phyloP scores from a whole-genome alignment of 2,113 vertebrate species.

The Oreochromis spilurus region DNA sequence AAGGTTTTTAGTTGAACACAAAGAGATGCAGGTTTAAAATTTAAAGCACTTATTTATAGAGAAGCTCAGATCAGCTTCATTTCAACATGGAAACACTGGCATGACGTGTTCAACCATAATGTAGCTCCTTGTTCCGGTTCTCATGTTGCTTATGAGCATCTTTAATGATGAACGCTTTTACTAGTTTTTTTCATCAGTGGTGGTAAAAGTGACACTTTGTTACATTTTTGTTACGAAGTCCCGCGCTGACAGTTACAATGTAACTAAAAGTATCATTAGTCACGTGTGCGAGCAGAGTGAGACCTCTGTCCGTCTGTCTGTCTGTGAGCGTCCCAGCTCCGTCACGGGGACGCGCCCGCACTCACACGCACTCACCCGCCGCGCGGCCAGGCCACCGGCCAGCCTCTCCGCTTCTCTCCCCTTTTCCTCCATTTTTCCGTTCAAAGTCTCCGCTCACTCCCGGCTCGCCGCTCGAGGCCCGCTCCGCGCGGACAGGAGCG shows the following conservation, averaged over 20 bases:
- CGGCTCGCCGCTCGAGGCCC: neutral
- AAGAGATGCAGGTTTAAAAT: neutral
- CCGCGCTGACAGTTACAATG: neutral
- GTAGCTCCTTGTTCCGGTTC: neutral
- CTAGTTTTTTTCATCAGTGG: neutral
- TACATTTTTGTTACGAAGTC: neutral
- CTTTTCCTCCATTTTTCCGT: neutral
- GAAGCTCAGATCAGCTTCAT: neutral
- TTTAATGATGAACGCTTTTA: neutral
- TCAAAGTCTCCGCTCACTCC: neutral
- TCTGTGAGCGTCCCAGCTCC: neutral
- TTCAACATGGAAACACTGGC: neutral
- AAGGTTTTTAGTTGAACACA: neutral
- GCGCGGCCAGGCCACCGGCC: slow-evolving; percentile 63
- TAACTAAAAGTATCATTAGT: neutral
- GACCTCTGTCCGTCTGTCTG: neutral
- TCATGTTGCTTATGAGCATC: neutral
- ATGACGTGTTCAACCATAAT: neutral
- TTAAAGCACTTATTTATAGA: neutral
- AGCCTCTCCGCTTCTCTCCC: slow-evolving; percentile 12
- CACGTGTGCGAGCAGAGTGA: neutral
- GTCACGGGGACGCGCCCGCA: slow-evolving; percentile 44
- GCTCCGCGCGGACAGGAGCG: neutral
- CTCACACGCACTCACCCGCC: slow-evolving; percentile 36
- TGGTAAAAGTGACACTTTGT: neutral